Conservation (phyloP, 2,797 vertebrate species). For the Streptopelia turtur region DNA sequence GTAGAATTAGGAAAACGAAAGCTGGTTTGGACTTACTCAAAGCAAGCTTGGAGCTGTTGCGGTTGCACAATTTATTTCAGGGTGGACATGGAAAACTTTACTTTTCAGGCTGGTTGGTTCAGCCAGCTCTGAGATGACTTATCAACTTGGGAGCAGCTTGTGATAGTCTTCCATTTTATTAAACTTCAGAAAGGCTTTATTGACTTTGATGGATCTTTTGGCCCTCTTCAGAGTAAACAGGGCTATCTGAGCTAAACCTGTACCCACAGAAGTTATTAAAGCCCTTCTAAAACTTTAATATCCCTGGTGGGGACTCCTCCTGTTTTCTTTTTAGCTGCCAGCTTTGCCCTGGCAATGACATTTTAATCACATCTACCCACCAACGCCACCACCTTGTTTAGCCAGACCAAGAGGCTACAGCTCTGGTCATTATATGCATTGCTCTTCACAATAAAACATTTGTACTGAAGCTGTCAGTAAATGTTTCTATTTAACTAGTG, state of each 20-base stretch:
- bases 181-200: not conserved
- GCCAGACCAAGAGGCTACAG: slow-evolving; percentile 40
- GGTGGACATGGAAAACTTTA: not conserved
- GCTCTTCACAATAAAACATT: slow-evolving; percentile 51
- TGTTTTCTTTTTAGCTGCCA: slow-evolving; percentile 47
- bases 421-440: slow-evolving; percentile 15
- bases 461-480: slow-evolving; percentile 59
- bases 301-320: not conserved
- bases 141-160: not conserved
- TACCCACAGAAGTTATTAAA: slow-evolving; percentile 14
- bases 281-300: slow-evolving; percentile 16
- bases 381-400: slow-evolving; percentile 17
- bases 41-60: not conserved
- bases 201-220: not conserved
- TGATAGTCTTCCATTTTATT: not conserved
- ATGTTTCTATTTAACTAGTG: slow-evolving; percentile 53
- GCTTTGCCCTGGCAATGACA: slow-evolving; percentile 9
- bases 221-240: not conserved
- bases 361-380: slow-evolving; percentile 55
- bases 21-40: not conserved
- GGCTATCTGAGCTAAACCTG: not conserved
- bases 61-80: not conserved
- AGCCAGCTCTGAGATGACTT: not conserved
- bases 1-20: not conserved
- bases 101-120: not conserved